Evolutionary conservation across 1,140 invertebrate genomes (phyloP), one percentile per base, ranked within the genome.

Genomic region (Drosophila insularis): DNA sequence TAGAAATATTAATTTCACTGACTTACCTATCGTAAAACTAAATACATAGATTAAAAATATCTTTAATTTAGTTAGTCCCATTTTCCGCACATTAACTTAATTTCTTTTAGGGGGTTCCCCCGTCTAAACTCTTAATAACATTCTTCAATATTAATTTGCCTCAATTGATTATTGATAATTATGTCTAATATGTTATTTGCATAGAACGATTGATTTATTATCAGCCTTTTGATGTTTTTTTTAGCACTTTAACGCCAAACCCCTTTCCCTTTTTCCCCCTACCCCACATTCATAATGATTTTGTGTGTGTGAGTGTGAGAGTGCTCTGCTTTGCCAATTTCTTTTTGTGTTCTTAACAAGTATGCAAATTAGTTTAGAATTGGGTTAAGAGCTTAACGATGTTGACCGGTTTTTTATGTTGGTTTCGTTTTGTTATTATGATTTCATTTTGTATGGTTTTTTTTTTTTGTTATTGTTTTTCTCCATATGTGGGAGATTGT

Each of bases 361-460:
- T 78, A 86, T 75, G 71, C 74, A 81, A 86, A 86, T 76, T 40
- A 2, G 14, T 56, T 72, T 59, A 65, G 68, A 86, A 86, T 81
- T 81, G 14, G 81, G 75, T 79, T 86, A 81, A 81, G 66, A 71
- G 68, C 68, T 65, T 80, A 63, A 54, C 56, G 73, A 60, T 74
- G 35, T 65, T 64, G 65, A 69, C 68, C 74, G 65, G 68, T 86
- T 78, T 65, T 65, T 46, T 35, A 17, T 61, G 14, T 14, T 56
- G 65, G 21, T 63, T 23, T 60, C 58, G 32, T 37, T 37, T 67
- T 72, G 19, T 63, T 68, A 32, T 78, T 53, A 40, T 55, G 43
- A 50, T 21, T 50, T 11, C 17, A 50, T 50, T 21, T 50, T 50
- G 17, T 50, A 50, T 50, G 43, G 43, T 50, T 19, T 46, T 46